Conservation (phyloP, 2,797 vertebrate species). For the Sebastes diploproa region DNA sequence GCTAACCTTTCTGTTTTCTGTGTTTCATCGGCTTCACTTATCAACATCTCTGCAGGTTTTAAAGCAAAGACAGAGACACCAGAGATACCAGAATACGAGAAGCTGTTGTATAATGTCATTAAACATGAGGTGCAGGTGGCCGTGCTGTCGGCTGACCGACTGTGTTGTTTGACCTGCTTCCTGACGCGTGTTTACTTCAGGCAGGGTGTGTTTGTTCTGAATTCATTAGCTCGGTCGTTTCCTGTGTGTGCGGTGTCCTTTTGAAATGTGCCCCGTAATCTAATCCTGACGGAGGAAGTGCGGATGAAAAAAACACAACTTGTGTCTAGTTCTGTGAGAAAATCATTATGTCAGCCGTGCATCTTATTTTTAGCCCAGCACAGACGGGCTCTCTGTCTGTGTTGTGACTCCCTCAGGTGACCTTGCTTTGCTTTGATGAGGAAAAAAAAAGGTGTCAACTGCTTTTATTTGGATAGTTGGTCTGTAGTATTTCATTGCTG, state of each 20-base stretch:
- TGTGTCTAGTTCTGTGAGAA: not conserved
- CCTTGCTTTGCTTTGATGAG: constrained; percentile 14
- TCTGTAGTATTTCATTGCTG: not conserved
- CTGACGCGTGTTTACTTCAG: constrained; percentile 6
- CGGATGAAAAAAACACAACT: not conserved
- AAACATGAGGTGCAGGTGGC: constrained; percentile 25
- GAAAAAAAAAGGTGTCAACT: not conserved
- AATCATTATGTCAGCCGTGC: not conserved
- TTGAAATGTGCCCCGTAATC: constrained; percentile 26
- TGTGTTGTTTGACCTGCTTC: constrained; percentile 10
- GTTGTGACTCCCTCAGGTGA: constrained; percentile 33
- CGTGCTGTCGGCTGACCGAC: not conserved
- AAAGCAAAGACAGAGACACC: not conserved
- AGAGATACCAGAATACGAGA: not conserved
- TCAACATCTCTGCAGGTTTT: constrained; percentile 28
- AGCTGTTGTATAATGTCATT: constrained; percentile 15
- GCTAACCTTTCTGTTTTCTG: not conserved
- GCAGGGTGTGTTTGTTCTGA: not conserved
- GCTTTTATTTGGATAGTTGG: not conserved
- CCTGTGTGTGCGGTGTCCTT: constrained; percentile 23
- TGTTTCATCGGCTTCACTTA: not conserved
- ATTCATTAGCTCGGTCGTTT: constrained; percentile 29
- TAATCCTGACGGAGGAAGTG: constrained; percentile 3
- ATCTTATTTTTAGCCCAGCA: constrained; percentile 33
- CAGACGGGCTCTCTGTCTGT: constrained; percentile 9